phyloP scores from a whole-genome alignment of 1,140 invertebrate species.

The Drosophila guanche region DNA sequence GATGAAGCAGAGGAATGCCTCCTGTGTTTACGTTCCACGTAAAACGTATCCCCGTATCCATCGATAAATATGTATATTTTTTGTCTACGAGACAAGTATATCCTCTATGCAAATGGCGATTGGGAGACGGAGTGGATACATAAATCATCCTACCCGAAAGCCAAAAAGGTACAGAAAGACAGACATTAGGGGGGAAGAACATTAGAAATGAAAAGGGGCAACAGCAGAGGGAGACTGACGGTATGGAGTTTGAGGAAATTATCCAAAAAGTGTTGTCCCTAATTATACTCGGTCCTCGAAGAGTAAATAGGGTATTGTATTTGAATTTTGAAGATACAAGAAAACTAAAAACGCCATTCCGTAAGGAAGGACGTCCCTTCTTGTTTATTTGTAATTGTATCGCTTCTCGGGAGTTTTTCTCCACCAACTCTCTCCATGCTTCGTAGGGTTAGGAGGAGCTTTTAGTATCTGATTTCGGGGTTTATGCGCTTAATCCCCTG shows the following conservation, averaged over 20 bases:
- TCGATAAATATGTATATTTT: conserved; percentile 28
- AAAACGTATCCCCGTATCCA: background rate
- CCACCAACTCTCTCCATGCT: too few relatives aligned
- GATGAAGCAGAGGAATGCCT: background rate
- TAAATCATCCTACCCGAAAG: conserved; percentile 31
- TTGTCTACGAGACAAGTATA: too few relatives aligned
- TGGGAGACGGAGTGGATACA: conserved; percentile 11
- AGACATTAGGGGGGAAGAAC: too few relatives aligned
- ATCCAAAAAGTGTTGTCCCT: conserved; percentile 43
- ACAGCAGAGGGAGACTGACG: too few relatives aligned
- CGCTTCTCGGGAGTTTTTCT: background rate
- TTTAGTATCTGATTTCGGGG: conserved; percentile 47
- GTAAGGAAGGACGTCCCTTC: too few relatives aligned
- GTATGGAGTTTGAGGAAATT: conserved; percentile 14
- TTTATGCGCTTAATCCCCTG: conserved; percentile 53
- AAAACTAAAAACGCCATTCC: too few relatives aligned
- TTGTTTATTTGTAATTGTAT: conserved; percentile 38
- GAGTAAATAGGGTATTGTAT: too few relatives aligned
- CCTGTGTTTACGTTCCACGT: conserved; percentile 31
- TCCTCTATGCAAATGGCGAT: conserved; percentile 39
- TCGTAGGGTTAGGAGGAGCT: too few relatives aligned
- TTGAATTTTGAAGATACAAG: too few relatives aligned
- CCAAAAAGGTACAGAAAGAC: background rate
- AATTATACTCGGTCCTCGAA: conserved; percentile 4
- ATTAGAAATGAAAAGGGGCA: too few relatives aligned